Conservation (phyloP, 1,140 invertebrate genomes). For the Drosophila novamexicana region DNA sequence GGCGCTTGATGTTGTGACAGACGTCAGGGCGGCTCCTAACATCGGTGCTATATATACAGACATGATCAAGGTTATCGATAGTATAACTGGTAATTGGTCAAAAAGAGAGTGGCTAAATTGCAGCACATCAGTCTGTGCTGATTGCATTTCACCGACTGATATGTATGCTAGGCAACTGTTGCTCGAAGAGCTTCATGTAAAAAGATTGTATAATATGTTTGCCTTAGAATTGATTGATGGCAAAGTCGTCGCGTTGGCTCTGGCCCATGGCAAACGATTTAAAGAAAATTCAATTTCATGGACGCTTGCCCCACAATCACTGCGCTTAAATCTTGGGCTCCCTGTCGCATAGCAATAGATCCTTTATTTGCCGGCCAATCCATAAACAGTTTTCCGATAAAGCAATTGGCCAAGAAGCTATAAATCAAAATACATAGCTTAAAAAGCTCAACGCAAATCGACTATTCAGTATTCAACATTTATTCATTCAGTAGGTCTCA, state of each 20-base stretch:
- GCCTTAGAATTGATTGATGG: not conserved
- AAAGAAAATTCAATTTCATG: constrained; percentile 68
- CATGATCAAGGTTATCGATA: no score
- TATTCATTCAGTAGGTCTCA: not conserved
- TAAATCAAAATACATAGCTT: constrained; percentile 74
- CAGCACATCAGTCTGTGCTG: no score
- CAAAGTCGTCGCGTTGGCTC: not conserved
- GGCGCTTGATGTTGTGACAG: no score
- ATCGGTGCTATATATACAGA: no score
- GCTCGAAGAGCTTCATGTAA: no score
- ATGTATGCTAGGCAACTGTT: not conserved
- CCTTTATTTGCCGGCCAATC: constrained; percentile 34
- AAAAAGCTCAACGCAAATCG: constrained; percentile 55
- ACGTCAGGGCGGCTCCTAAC: no score
- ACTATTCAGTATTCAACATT: not conserved
- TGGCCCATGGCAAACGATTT: constrained; percentile 3
- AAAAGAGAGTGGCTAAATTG: no score
- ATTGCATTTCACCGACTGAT: not conserved
- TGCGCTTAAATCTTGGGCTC: not conserved
- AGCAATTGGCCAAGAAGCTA: constrained; percentile 42
- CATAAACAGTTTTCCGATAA: constrained; percentile 21
- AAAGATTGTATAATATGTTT: not conserved
- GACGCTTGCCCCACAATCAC: constrained; percentile 43
- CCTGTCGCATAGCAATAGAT: constrained; percentile 15
- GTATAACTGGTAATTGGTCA: no score